Percentiles rank a stretch among this genome's conserved stretches.
Conservation (phyloP, 2,888 invertebrate genomes). For the Nomada lathburiana region DNA sequence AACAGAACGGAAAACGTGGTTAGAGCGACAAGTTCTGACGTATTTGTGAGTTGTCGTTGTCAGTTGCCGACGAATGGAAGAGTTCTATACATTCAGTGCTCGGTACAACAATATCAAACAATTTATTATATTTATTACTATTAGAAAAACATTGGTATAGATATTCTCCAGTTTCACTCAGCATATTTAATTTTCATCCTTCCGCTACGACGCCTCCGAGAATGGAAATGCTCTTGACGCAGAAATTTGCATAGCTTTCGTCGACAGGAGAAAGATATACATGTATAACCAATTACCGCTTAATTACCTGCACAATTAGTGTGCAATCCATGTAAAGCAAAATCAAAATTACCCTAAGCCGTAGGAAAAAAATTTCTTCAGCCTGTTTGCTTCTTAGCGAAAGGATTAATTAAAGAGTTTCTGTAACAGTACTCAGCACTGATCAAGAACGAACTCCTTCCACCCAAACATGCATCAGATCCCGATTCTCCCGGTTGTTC, state of each 20-base stretch:
- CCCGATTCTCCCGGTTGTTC: neutral
- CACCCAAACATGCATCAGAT: conserved; percentile 9
- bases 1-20: neutral
- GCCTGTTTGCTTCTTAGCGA: neutral
- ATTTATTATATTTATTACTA: too few species aligned
- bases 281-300: too few species aligned
- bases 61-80: conserved; percentile 24
- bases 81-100: neutral
- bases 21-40: conserved; percentile 20
- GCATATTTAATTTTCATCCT: too few species aligned
- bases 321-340: too few species aligned
- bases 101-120: neutral
- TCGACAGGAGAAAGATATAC: too few species aligned
- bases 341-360: too few species aligned
- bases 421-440: neutral
- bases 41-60: conserved; percentile 5
- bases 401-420: neutral
- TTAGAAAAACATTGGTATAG: too few species aligned
- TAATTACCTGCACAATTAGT: too few species aligned
- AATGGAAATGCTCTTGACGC: too few species aligned
- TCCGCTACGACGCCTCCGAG: too few species aligned
- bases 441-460: neutral
- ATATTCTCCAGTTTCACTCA: too few species aligned
- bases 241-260: neutral
- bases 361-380: too few species aligned